Conservation (phyloP, 2,113 vertebrate species). For the Caranx melampygus region DNA sequence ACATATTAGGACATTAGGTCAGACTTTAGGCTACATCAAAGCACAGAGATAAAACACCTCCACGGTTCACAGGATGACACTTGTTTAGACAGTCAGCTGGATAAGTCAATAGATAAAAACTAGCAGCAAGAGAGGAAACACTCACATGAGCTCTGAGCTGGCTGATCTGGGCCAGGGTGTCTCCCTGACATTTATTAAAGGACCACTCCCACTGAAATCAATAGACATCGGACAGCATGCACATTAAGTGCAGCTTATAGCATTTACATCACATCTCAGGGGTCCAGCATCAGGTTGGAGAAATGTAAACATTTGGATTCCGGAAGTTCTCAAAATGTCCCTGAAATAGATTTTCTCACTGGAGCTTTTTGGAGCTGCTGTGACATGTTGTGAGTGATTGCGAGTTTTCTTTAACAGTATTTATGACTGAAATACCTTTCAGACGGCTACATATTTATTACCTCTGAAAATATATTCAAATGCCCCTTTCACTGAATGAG, state of each 20-base stretch:
- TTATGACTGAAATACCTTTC: neutral
- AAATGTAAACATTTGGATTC: conserved; percentile 1
- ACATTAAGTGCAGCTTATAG: neutral
- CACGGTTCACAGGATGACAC: conserved; percentile 4
- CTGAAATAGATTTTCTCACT: conserved; percentile 5
- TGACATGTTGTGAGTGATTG: neutral
- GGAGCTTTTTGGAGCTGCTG: neutral
- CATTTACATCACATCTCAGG: neutral
- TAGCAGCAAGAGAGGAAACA: neutral
- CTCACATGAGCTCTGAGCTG: neutral
- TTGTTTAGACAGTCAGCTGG: neutral
- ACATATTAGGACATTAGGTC: conserved; percentile 32
- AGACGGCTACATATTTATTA: neutral
- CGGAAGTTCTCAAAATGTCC: conserved; percentile 1
- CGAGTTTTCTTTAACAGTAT: neutral
- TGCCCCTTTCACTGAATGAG: neutral
- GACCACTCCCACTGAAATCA: neutral
- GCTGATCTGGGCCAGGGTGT: neutral
- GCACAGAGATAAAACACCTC: conserved; percentile 9
- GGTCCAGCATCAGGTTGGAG: neutral
- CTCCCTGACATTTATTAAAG: neutral
- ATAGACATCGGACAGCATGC: neutral
- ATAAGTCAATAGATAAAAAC: neutral
- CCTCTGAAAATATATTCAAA: neutral
- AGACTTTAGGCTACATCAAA: conserved; percentile 14